Evolutionary conservation across 2,888 invertebrate species (phyloP).

Genomic region (Pherbina coryleti): DNA sequence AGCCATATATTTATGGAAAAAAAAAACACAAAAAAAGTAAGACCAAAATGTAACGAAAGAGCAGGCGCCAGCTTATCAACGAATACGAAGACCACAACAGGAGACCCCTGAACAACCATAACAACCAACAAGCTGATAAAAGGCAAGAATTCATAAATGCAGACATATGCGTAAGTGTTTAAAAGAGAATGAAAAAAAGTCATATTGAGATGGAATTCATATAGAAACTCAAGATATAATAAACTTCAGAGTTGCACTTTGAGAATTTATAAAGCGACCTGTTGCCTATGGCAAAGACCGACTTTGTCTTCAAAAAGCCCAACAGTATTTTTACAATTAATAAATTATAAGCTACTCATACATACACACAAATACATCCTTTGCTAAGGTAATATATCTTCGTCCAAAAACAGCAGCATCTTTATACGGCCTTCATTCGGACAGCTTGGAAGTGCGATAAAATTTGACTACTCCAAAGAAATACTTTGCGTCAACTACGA

Average conservation of each 20-base stretch:
- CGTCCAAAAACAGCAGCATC: background rate
- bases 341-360: constrained; percentile 38
- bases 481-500: background rate
- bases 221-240: background rate
- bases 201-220: background rate
- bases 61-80: constrained; percentile 67
- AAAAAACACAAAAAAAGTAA: background rate
- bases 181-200: background rate
- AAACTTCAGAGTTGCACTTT: background rate
- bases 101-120: constrained; percentile 16
- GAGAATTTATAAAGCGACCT: background rate
- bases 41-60: background rate
- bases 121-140: constrained; percentile 50
- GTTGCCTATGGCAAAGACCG: background rate
- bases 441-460: constrained; percentile 2
- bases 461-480: background rate
- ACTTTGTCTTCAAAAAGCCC: background rate
- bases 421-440: background rate
- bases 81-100: constrained; percentile 41
- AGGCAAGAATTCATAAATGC: constrained; percentile 22
- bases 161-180: background rate
- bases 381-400: background rate
- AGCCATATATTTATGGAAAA: background rate
- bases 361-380: constrained; percentile 1
- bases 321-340: constrained; percentile 41